Conservation (phyloP, 2,888 invertebrate genomes). For the Callyntrura sp. region DNA sequence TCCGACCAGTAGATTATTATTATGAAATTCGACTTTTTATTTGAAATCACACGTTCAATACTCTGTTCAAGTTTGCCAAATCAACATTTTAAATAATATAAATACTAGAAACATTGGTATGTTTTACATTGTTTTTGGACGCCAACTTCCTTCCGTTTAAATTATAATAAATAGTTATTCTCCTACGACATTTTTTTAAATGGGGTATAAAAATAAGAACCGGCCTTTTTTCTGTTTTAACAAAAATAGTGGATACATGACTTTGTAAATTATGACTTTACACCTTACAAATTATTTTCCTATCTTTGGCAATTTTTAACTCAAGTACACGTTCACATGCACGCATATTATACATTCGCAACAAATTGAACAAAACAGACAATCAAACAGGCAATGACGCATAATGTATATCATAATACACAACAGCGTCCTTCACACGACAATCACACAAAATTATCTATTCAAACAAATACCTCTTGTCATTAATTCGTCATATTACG, state of each 20-base stretch:
- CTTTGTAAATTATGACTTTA: constrained; percentile 14
- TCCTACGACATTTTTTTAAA: neutral
- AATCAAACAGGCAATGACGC: neutral
- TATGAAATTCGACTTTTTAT: constrained; percentile 58
- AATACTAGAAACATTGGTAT: constrained; percentile 22
- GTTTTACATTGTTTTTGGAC: constrained; percentile 10
- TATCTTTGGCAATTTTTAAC: constrained; percentile 59
- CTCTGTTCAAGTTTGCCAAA: constrained; percentile 21
- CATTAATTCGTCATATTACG: too few species aligned
- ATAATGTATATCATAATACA: neutral
- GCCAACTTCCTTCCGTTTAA: neutral
- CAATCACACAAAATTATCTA: neutral
- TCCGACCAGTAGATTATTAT: constrained; percentile 45
- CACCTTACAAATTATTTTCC: constrained; percentile 21
- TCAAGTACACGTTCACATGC: too few species aligned
- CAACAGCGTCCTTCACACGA: too few species aligned
- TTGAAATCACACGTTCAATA: neutral
- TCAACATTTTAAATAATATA: constrained; percentile 34
- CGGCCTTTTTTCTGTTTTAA: constrained; percentile 21
- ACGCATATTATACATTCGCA: neutral
- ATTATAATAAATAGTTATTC: neutral
- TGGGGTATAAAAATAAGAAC: constrained; percentile 2
- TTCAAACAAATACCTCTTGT: neutral
- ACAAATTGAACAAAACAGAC: neutral
- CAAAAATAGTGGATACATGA: neutral